Evolutionary conservation across 2,888 invertebrate genomes (phyloP).

Genomic region (Dysmachus trigonus): DNA sequence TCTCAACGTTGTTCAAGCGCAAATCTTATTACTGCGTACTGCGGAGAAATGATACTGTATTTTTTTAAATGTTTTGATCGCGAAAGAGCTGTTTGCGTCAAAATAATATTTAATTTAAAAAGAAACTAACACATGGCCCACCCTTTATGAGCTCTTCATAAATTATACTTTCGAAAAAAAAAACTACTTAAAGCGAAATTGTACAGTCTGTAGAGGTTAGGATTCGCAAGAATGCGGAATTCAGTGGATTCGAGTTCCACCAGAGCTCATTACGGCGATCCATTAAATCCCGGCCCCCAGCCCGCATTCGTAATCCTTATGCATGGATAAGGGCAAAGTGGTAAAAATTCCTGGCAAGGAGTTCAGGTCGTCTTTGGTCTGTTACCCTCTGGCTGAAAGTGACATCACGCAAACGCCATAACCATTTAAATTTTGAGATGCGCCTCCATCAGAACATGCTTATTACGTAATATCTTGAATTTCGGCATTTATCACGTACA

Average conservation of each 20-base stretch:
- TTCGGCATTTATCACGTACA: conserved; percentile 42
- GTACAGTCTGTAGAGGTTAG: neutral
- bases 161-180: neutral
- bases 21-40: no score
- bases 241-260: neutral
- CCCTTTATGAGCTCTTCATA: neutral
- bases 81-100: no score
- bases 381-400: conserved; percentile 1
- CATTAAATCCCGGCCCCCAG: neutral
- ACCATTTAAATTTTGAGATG: conserved; percentile 42
- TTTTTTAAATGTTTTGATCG: no score
- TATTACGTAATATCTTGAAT: conserved; percentile 41
- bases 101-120: no score
- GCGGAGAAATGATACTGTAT: no score
- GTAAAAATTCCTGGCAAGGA: conserved; percentile 30
- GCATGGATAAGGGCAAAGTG: conserved; percentile 18
- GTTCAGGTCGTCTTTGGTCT: conserved; percentile 11
- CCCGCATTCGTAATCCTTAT: conserved; percentile 12
- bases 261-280: neutral
- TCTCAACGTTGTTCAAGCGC: no score
- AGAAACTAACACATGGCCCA: no score
- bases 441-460: conserved; percentile 28
- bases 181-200: neutral
- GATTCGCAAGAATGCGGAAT: neutral
- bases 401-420: conserved; percentile 41